Conservation (phyloP, 1,140 invertebrate genomes). For the Ladona fulva region DNA sequence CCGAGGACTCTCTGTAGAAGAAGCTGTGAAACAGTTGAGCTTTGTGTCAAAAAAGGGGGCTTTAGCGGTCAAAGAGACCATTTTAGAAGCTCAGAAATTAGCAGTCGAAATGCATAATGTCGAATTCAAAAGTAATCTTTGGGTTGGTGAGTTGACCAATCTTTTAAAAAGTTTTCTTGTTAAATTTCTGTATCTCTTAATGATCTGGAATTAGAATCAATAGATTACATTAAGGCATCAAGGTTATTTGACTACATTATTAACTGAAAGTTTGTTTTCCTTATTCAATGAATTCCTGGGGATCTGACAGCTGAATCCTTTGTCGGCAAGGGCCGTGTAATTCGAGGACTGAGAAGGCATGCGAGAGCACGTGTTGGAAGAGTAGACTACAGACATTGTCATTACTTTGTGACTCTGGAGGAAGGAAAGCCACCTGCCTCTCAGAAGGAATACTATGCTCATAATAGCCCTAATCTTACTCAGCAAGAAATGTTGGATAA, state of each 20-base stretch:
- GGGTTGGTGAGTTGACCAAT: slow-evolving; percentile 70
- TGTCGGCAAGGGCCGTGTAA: slow-evolving; percentile 56
- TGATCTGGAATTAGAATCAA: no score
- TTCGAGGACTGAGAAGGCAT: slow-evolving; percentile 79
- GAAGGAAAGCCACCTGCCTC: slow-evolving; percentile 80
- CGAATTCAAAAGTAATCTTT: slow-evolving; percentile 90
- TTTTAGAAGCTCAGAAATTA: slow-evolving; percentile 79
- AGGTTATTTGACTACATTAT: background rate
- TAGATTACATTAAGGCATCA: no score
- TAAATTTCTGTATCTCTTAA: background rate
- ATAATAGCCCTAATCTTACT: slow-evolving; percentile 45
- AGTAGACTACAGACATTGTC: slow-evolving; percentile 68
- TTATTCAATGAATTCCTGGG: slow-evolving; percentile 18
- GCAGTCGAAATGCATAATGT: slow-evolving; percentile 86
- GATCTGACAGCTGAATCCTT: slow-evolving; percentile 74
- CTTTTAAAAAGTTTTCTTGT: slow-evolving; percentile 12
- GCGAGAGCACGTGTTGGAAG: slow-evolving; percentile 56
- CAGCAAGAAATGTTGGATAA: slow-evolving; percentile 62
- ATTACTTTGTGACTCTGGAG: slow-evolving; percentile 85
- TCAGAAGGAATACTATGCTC: slow-evolving; percentile 61
- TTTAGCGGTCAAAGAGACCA: slow-evolving; percentile 61
- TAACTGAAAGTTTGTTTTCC: slow-evolving; percentile 20
- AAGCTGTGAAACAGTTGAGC: slow-evolving; percentile 82
- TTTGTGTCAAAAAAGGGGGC: slow-evolving; percentile 81
- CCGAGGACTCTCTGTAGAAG: slow-evolving; percentile 85